A percentile compares a stretch with the other conserved stretches of the same genome.
These are phyloP conservation scores for Nothocercus julius DNA, from an alignment of 2,113 vertebrate genomes.

Conservation along the genomic window DNA sequence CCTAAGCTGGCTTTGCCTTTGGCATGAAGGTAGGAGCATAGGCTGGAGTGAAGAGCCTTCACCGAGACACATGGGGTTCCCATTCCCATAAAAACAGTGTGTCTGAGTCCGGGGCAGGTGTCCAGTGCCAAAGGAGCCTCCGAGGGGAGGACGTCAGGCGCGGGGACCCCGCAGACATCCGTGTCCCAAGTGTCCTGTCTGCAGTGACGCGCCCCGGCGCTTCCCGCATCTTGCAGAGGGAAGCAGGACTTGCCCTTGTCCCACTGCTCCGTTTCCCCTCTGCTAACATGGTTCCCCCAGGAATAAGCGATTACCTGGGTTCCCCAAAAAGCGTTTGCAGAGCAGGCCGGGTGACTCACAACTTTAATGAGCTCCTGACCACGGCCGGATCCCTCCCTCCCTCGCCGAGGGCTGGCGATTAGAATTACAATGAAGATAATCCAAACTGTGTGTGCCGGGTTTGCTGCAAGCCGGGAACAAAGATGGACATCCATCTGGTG, in stretches of 20 bases:
- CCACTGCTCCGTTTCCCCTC: conserved; percentile 21
- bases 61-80: background rate
- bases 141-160: no score
- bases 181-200: no score
- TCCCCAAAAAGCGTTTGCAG: conserved; percentile 7
- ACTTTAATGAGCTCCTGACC: conserved; percentile 67
- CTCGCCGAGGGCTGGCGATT: conserved; percentile 56
- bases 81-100: background rate
- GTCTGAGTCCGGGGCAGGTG: background rate
- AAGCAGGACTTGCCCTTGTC: background rate
- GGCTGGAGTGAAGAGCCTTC: background rate
- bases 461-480: conserved; percentile 66
- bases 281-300: conserved; percentile 17
- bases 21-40: background rate
- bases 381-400: conserved; percentile 27
- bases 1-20: background rate
- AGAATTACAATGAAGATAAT: conserved; percentile 75
- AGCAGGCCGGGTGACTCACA: conserved; percentile 60
- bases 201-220: background rate
- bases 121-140: background rate
- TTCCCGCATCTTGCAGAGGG: background rate
- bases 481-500: conserved; percentile 70
- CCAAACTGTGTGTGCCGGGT: conserved; percentile 66
- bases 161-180: no score
- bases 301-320: conserved; percentile 66